Evolutionary conservation across 2,113 vertebrate genomes (phyloP).

Genomic region (Rhizomys pruinosus): DNA sequence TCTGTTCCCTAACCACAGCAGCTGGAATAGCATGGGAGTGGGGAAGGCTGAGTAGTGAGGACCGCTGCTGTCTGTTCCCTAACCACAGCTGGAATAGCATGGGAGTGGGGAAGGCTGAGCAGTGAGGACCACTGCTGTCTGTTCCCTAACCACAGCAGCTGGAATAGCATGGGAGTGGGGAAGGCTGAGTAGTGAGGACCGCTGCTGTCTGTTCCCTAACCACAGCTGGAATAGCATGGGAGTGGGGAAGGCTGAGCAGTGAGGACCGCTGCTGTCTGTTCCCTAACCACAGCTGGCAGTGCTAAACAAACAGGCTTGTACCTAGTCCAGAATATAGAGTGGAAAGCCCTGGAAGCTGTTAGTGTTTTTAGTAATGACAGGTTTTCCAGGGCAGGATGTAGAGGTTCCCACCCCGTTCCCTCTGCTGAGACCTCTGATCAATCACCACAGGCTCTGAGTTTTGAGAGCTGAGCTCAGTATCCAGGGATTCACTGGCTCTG

Average conservation of each 20-base stretch:
- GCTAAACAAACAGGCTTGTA: neutral
- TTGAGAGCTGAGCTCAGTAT: neutral
- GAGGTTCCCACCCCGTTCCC: neutral
- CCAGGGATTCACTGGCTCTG: neutral
- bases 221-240: neutral
- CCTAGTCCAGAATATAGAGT: neutral
- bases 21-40: neutral
- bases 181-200: too few species aligned
- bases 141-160: neutral
- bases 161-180: too few species aligned
- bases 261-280: neutral
- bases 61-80: neutral
- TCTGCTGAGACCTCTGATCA: neutral
- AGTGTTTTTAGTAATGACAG: neutral
- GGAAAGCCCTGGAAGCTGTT: neutral
- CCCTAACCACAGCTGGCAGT: neutral
- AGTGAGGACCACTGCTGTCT: too few species aligned
- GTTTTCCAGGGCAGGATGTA: neutral
- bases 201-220: neutral
- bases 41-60: too few species aligned
- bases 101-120: too few species aligned
- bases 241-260: too few species aligned
- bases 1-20: neutral
- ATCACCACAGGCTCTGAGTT: neutral
- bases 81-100: neutral